Evolutionary conservation across 2,888 invertebrate species (phyloP).

Genomic region (Tuberolachnus salignus): DNA sequence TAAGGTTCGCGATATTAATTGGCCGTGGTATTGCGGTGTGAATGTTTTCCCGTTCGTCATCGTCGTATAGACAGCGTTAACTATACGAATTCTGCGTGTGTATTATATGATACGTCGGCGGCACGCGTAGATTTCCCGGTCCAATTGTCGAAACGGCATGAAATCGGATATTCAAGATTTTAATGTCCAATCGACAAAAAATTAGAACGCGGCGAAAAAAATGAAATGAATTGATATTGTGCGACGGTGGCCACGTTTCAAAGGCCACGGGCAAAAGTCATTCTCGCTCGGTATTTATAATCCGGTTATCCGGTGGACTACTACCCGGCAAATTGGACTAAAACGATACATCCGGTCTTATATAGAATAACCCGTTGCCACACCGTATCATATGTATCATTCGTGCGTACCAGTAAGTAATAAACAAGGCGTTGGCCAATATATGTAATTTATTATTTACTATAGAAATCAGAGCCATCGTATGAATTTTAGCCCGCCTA

Average conservation of each 20-base stretch:
- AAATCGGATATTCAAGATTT: too few species aligned
- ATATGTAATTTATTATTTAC: too few species aligned
- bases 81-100: background rate
- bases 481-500: too few species aligned
- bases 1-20: too few species aligned
- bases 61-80: background rate
- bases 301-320: slow-evolving; percentile 44
- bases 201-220: slow-evolving; percentile 15
- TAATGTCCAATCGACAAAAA: too few species aligned
- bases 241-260: slow-evolving; percentile 5
- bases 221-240: background rate
- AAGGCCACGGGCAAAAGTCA: slow-evolving; percentile 48
- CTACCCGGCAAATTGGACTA: slow-evolving; percentile 42
- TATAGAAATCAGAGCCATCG: too few species aligned
- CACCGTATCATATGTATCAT: too few species aligned
- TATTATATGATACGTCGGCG: background rate
- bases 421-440: too few species aligned
- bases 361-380: slow-evolving; percentile 22
- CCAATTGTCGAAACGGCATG: too few species aligned
- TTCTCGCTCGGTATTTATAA: slow-evolving; percentile 22
- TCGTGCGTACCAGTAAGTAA: too few species aligned
- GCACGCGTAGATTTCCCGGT: too few species aligned
- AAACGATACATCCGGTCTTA: slow-evolving; percentile 48
- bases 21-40: too few species aligned
- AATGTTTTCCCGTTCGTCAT: background rate